Percentiles rank a stretch among this genome's conserved stretches.
phyloP scores from a whole-genome alignment of 2,113 vertebrate species.

The Euleptes europaea region DNA sequence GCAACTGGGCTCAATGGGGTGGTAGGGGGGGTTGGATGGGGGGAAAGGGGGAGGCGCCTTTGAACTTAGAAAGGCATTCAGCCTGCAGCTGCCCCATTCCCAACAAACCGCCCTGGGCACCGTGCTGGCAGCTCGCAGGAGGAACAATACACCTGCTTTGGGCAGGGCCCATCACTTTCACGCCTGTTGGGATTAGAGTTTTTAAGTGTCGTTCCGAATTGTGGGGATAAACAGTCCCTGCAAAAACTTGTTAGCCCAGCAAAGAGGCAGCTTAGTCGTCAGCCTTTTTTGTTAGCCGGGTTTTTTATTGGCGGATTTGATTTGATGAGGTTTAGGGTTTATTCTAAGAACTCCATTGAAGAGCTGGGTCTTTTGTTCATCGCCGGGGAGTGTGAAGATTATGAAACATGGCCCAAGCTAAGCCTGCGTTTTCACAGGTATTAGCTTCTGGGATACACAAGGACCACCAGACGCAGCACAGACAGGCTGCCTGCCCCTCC shows the following conservation, averaged over 20 bases:
- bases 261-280: slow-evolving; percentile 72
- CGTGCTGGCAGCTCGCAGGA: slow-evolving; percentile 45
- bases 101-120: slow-evolving; percentile 62
- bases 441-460: slow-evolving; percentile 71
- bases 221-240: slow-evolving; percentile 82
- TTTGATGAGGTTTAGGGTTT: slow-evolving; percentile 90
- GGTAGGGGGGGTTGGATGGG: slow-evolving; percentile 52
- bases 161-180: slow-evolving; percentile 80
- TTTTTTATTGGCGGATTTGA: slow-evolving; percentile 89
- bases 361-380: slow-evolving; percentile 82
- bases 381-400: slow-evolving; percentile 69
- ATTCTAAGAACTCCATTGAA: slow-evolving; percentile 89
- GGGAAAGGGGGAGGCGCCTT: slow-evolving; percentile 27
- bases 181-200: slow-evolving; percentile 88
- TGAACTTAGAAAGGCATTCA: slow-evolving; percentile 59
- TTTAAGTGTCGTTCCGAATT: slow-evolving; percentile 78
- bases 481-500: background rate
- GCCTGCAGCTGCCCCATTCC: slow-evolving; percentile 77
- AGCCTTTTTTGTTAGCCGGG: slow-evolving; percentile 80
- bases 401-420: slow-evolving; percentile 80
- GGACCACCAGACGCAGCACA: slow-evolving; percentile 69
- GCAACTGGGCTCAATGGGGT: slow-evolving; percentile 56
- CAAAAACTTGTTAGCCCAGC: slow-evolving; percentile 87
- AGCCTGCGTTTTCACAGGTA: slow-evolving; percentile 87
- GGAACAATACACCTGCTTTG: slow-evolving; percentile 71